phyloP scores from a whole-genome alignment of 2,888 invertebrate species.

The Venusia cambrica region DNA sequence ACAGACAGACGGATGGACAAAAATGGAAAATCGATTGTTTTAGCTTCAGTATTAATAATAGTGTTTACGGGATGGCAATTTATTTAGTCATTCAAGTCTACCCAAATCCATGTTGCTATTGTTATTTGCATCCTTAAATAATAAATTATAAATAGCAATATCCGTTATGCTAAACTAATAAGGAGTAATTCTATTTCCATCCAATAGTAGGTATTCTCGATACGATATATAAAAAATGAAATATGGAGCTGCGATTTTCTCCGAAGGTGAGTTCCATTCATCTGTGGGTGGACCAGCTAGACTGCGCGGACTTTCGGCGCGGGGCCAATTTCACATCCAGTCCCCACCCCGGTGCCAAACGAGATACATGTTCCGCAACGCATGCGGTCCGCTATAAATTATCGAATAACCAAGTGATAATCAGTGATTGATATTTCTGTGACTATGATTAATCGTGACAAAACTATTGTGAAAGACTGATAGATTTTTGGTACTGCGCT shows the following conservation, averaged over 20 bases:
- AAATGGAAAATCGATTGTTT: too few relatives aligned
- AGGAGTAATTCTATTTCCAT: conserved; percentile 64
- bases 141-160: too few relatives aligned
- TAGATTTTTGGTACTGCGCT: too few relatives aligned
- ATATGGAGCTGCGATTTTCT: conserved; percentile 56
- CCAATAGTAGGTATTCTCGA: conserved; percentile 59
- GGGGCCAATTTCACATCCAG: conserved; percentile 54
- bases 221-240: conserved; percentile 60
- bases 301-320: conserved; percentile 56
- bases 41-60: too few relatives aligned
- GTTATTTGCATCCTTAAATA: too few relatives aligned
- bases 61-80: too few relatives aligned
- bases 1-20: too few relatives aligned
- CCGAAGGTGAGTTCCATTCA: conserved; percentile 65
- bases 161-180: conserved; percentile 51
- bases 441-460: too few relatives aligned
- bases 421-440: too few relatives aligned
- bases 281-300: conserved; percentile 53
- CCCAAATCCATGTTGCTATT: too few relatives aligned
- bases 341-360: conserved; percentile 48
- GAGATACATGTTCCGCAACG: conserved; percentile 34
- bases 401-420: conserved; percentile 14
- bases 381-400: conserved; percentile 9
- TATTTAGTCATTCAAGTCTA: too few relatives aligned
- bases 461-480: too few relatives aligned